Evolutionary conservation across 2,888 invertebrate genomes (phyloP).

Genomic region (Scaptomyza parva): DNA sequence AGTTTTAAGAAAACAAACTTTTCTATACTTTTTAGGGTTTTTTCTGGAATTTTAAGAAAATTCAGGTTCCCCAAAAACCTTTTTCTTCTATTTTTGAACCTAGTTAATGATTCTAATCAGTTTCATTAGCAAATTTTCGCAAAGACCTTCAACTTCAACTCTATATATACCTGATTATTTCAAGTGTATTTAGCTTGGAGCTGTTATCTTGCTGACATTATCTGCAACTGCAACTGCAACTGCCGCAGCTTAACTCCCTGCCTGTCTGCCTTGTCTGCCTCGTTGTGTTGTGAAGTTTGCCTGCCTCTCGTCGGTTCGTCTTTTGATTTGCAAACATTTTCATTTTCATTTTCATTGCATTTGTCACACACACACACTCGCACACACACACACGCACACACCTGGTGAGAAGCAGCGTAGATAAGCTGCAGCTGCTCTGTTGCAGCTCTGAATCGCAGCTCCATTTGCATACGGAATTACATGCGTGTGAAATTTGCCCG

Average conservation of each 20-base stretch:
- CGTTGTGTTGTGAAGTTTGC: neutral
- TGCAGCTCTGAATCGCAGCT: conserved; percentile 22
- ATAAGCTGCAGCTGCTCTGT: conserved; percentile 54
- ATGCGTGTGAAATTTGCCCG: conserved; percentile 48
- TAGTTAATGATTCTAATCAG: too few relatives aligned
- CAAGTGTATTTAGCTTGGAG: conserved; percentile 2
- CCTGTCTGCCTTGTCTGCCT: neutral
- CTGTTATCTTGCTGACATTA: conserved; percentile 10
- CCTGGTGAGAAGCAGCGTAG: conserved; percentile 17
- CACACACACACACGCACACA: conserved; percentile 1
- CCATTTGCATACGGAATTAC: conserved; percentile 69
- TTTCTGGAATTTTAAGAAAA: too few relatives aligned
- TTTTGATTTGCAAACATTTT: conserved; percentile 69
- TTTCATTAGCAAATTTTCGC: too few relatives aligned
- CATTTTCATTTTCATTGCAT: conserved; percentile 61
- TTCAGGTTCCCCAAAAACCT: too few relatives aligned
- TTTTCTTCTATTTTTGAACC: too few relatives aligned
- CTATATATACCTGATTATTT: neutral
- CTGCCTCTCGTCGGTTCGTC: conserved; percentile 24
- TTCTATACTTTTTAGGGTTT: too few relatives aligned
- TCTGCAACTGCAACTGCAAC: neutral
- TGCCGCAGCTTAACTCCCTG: neutral
- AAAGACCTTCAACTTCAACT: too few relatives aligned
- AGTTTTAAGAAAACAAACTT: too few relatives aligned
- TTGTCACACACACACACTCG: conserved; percentile 24